Evolutionary conservation across 2,113 vertebrate genomes (phyloP).

Genomic region (Dascyllus trimaculatus): DNA sequence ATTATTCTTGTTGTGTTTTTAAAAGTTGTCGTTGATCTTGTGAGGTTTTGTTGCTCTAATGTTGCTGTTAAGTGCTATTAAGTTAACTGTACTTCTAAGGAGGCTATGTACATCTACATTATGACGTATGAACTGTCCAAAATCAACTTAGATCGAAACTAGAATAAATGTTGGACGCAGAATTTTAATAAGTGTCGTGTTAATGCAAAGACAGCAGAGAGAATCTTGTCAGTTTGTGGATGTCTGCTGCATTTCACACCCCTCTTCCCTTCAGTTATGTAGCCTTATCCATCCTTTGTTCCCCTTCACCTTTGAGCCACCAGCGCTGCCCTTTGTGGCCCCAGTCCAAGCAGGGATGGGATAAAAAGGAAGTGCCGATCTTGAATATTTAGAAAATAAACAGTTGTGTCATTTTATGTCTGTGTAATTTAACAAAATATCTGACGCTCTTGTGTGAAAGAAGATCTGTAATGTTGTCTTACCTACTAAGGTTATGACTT

Average conservation of each 20-base stretch:
- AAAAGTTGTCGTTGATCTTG: neutral
- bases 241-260: slow-evolving; percentile 69
- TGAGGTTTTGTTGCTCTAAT: neutral
- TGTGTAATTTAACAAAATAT: slow-evolving; percentile 30
- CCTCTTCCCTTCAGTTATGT: slow-evolving; percentile 68
- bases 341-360: slow-evolving; percentile 51
- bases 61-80: neutral
- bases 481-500: neutral
- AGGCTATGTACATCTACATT: neutral
- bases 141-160: neutral
- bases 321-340: slow-evolving; percentile 64
- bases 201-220: slow-evolving; percentile 7
- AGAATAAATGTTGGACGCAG: neutral
- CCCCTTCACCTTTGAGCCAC: slow-evolving; percentile 60
- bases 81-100: neutral
- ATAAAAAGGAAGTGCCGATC: slow-evolving; percentile 50
- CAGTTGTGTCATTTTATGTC: neutral
- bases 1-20: neutral
- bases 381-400: slow-evolving; percentile 25
- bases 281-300: slow-evolving; percentile 79
- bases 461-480: neutral
- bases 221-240: slow-evolving; percentile 56
- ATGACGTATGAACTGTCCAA: neutral
- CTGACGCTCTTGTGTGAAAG: neutral
- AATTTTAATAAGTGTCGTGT: neutral